Evolutionary conservation across 2,888 invertebrate species (phyloP), one percentile per base, ranked within the genome.

Genomic region (Ochropleura leucogaster): DNA sequence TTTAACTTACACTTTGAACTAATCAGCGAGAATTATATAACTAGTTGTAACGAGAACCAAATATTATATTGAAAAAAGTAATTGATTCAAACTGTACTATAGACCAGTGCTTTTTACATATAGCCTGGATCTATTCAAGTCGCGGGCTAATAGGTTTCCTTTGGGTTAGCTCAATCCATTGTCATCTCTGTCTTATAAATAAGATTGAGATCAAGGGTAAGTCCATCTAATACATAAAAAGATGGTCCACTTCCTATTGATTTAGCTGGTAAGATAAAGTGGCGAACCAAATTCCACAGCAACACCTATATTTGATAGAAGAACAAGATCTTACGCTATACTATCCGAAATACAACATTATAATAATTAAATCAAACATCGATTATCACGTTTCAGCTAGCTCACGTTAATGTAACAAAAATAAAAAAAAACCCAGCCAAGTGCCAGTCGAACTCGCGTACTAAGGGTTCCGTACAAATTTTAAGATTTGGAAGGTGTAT

Each of bases 11-110:
- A 20, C 4, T 40, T 74, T 40, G 16, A 46, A 51, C 16, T 30
- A 74, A 74, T n/a, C 1, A 5, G 3, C 12, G 14, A 16, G 20
- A 18, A 20, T 14, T 64, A 60, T 60, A 9, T 73, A 72, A 46
- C 40, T 2, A 40, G 40, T 7, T n/a, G 44, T 49, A n/a, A 10
- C 42, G n/a, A 9, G 8, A 12, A 10, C 7, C 14, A 51, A 18
- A 8, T 30, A 14, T 3, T 8, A 57, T 14, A 57, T 30, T 14
- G 7, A 2, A 12, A 20, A 55, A 14, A 30, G 12, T 14, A 6
- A 12, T 49, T 49, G 6, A 12, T 55, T 55, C 20, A 55, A 55
- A 20, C 1, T 53, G n/a, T 9, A 1, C n/a, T 53, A n/a, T n/a
- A 55, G 7, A 16, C 30, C 4, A 30, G 57, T 1, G 16, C 20